A percentile compares a stretch with the other conserved stretches of the same genome.
Conservation (phyloP, 2,113 vertebrate genomes). For the Panthera tigris region DNA sequence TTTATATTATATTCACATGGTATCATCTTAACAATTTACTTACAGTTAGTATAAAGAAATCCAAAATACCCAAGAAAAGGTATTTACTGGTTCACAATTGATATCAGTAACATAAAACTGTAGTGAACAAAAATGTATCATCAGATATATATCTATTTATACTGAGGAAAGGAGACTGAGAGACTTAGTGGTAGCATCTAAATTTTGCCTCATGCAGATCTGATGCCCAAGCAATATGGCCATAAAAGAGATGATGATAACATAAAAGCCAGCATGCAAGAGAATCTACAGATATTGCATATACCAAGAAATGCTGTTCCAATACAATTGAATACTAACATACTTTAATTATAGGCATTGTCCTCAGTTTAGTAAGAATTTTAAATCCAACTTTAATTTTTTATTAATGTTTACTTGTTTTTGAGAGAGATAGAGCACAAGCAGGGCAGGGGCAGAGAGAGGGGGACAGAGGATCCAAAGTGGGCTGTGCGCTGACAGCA, state of each 20-base stretch:
- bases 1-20: conserved; percentile 39
- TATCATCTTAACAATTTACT: conserved; percentile 51
- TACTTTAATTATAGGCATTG: conserved; percentile 14
- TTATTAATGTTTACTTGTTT: no score
- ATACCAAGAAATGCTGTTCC: conserved; percentile 25
- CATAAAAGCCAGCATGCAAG: conserved; percentile 82
- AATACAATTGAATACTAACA: conserved; percentile 22
- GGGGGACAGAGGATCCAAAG: no score
- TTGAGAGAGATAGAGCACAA: no score
- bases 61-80: conserved; percentile 22
- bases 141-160: not conserved
- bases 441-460: no score
- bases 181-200: conserved; percentile 79
- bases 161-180: conserved; percentile 81
- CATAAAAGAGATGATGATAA: conserved; percentile 70
- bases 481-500: no score
- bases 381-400: conserved; percentile 26
- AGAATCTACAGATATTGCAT: conserved; percentile 69
- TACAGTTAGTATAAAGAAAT: conserved; percentile 53
- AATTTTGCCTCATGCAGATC: conserved; percentile 75
- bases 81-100: conserved; percentile 29
- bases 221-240: conserved; percentile 80
- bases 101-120: conserved; percentile 44
- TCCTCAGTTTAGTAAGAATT: conserved; percentile 47
- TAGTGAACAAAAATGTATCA: conserved; percentile 31